Percentiles rank a stretch among this genome's conserved stretches.
phyloP scores from a whole-genome alignment of 1,140 invertebrate genomes.

The Anoplophora glabripennis region DNA sequence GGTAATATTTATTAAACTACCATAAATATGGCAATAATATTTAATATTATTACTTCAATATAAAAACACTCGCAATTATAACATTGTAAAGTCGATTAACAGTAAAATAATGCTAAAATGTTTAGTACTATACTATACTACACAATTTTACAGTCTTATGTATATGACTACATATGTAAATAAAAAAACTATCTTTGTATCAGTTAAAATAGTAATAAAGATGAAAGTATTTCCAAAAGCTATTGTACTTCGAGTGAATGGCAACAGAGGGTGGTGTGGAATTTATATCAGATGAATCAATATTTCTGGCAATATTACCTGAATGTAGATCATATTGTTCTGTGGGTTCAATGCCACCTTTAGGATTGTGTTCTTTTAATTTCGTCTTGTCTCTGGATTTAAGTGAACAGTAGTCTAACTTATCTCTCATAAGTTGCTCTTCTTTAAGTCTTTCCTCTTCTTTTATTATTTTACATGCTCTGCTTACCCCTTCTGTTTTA shows the following conservation, averaged over 20 bases:
- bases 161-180: not conserved
- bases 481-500: conserved; percentile 25
- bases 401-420: conserved; percentile 26
- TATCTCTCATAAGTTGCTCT: conserved; percentile 22
- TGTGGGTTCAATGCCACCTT: conserved; percentile 7
- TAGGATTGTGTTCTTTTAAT: conserved; percentile 3
- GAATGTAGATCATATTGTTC: not conserved
- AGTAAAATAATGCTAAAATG: too few relatives aligned
- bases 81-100: too few relatives aligned
- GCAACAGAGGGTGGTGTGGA: conserved; percentile 11
- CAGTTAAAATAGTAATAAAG: conserved; percentile 42
- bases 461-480: conserved; percentile 23
- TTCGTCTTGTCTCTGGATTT: conserved; percentile 16
- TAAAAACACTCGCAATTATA: too few relatives aligned
- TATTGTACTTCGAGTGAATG: conserved; percentile 22
- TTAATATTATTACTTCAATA: too few relatives aligned
- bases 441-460: conserved; percentile 17
- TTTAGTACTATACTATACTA: too few relatives aligned
- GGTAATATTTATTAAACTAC: too few relatives aligned
- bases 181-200: not conserved
- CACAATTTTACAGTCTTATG: conserved; percentile 1
- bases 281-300: not conserved
- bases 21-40: too few relatives aligned
- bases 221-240: conserved; percentile 42
- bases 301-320: conserved; percentile 1